A percentile compares a stretch with the other conserved stretches of the same genome.
Conservation (phyloP, 2,797 vertebrate genomes). For the Peromyscus aztecus region DNA sequence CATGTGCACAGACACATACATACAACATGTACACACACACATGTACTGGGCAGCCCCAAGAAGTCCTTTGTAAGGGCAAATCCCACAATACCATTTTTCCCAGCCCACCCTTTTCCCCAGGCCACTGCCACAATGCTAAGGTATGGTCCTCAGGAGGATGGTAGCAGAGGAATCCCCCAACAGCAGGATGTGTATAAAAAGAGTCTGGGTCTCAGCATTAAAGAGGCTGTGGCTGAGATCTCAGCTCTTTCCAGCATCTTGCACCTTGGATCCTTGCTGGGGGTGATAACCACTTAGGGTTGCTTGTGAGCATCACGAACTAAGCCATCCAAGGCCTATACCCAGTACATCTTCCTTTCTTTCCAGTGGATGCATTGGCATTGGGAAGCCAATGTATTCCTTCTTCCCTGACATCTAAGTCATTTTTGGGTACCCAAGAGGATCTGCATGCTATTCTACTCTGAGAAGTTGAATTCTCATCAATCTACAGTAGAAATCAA, state of each 20-base stretch:
- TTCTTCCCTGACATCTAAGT: background rate
- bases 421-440: background rate
- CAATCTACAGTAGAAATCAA: slow-evolving; percentile 70
- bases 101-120: background rate
- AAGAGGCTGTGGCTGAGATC: background rate
- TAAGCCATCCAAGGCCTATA: background rate
- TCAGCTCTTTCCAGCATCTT: background rate
- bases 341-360: background rate
- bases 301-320: background rate
- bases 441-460: background rate
- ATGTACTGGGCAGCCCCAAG: background rate
- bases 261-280: background rate
- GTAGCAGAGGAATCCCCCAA: background rate
- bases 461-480: slow-evolving; percentile 50
- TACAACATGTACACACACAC: background rate
- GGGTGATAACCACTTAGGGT: background rate
- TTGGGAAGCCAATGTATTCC: background rate
- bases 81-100: background rate
- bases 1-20: background rate
- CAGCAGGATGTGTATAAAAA: background rate
- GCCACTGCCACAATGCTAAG: accelerated
- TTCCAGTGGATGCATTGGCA: background rate
- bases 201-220: background rate
- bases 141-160: background rate
- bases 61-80: background rate